These are phyloP conservation scores for Ferdinandea cuprea DNA, from an alignment of 2,888 invertebrate species.

Conservation along the genomic window DNA sequence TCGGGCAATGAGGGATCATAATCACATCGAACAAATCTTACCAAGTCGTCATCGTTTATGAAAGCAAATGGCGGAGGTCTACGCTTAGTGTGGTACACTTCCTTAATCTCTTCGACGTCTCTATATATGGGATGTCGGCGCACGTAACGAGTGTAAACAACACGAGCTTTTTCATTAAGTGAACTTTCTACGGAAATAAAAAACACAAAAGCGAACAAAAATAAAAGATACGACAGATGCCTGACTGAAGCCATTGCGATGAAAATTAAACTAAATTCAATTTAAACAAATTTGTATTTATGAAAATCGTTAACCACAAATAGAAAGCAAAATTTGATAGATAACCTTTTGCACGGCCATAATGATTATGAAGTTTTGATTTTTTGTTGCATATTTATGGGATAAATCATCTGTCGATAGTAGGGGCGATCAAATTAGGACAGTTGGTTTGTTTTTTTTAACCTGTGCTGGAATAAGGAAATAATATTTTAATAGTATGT, in stretches of 20 bases:
- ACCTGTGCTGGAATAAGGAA: too few species aligned
- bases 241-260: conserved; percentile 28
- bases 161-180: not conserved
- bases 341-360: conserved; percentile 61
- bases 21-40: conserved; percentile 77
- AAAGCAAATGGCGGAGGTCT: conserved; percentile 51
- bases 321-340: conserved; percentile 42
- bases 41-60: conserved; percentile 76
- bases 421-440: not conserved
- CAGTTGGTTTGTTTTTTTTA: not conserved
- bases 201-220: conserved; percentile 1
- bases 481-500: too few species aligned
- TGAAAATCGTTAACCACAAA: conserved; percentile 3
- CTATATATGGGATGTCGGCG: conserved; percentile 70
- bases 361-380: not conserved
- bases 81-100: conserved; percentile 75
- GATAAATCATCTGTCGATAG: not conserved
- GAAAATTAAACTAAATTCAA: conserved; percentile 36
- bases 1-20: conserved; percentile 76
- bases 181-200: conserved; percentile 13
- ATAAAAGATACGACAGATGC: not conserved
- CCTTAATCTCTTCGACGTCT: conserved; percentile 76
- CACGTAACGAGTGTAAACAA: conserved; percentile 75
- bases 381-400: conserved; percentile 52
- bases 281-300: conserved; percentile 25